Conservation (phyloP, 2,797 vertebrate species). For the Tapera naevia region DNA sequence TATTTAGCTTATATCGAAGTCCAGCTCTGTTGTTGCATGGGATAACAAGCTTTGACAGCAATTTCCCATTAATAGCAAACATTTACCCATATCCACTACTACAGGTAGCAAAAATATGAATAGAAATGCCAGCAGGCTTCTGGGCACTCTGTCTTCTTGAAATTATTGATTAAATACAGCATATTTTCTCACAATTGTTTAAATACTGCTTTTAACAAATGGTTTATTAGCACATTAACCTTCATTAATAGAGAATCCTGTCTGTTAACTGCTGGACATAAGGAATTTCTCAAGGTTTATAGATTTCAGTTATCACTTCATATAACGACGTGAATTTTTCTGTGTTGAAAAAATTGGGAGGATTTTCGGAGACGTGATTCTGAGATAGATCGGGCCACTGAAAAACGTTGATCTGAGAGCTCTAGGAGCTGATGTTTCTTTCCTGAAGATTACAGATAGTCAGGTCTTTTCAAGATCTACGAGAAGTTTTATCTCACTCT, state of each 20-base stretch:
- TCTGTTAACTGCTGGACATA: slow-evolving; percentile 54
- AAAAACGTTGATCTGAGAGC: not conserved
- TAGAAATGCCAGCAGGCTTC: not conserved
- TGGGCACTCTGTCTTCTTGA: not conserved
- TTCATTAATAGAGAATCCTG: slow-evolving; percentile 53
- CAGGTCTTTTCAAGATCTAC: not conserved
- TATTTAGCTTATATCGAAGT: not conserved
- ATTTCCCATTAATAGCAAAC: not conserved
- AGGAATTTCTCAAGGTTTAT: slow-evolving; percentile 61
- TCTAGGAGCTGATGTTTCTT: not conserved
- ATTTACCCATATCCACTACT: not conserved
- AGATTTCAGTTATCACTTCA: slow-evolving; percentile 51
- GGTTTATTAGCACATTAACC: slow-evolving; percentile 67
- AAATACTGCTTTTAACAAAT: slow-evolving; percentile 64
- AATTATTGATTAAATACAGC: slow-evolving; percentile 45
- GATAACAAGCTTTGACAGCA: not conserved
- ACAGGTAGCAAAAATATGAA: not conserved
- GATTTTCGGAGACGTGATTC: not conserved
- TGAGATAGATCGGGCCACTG: not conserved
- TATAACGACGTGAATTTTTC: slow-evolving; percentile 26
- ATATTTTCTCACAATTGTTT: slow-evolving; percentile 59
- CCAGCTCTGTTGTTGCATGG: not conserved
- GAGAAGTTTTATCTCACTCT: not conserved
- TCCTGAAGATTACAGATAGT: not conserved
- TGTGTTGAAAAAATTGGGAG: not conserved